Evolutionary conservation across 2,888 invertebrate genomes (phyloP), one percentile per base, ranked within the genome.

Genomic region (Aproaerema taeniolella): DNA sequence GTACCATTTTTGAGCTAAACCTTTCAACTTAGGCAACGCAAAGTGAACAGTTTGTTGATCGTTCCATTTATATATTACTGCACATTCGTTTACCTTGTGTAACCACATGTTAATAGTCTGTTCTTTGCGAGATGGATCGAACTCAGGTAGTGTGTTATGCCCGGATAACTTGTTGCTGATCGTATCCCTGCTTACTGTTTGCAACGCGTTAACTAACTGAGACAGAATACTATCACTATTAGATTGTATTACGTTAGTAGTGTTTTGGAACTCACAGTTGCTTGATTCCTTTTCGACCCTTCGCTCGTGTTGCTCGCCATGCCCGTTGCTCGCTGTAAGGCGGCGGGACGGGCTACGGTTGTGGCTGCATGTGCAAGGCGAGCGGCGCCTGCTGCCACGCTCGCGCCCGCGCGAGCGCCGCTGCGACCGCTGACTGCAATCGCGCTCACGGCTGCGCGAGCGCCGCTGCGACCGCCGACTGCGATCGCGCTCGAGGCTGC

Each of bases 1-100:
- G 15, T 42, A 37, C 41, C 41, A 42, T 24, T 31, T 29, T 15
- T 42, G 29, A 13, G 41, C 41, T 14, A 38, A 8, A 11, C 41
- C 41, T 6, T 16, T 26, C 4, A 42, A 17, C 10, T 38, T 37
- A 3, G 41, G 41, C 17, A 38, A 29, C 4, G 41, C 31, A 38
- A 38, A 42, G 12, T 32, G 29, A n/a, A 33, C 30, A 10, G 29
- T 42, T 25, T 42, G 41, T 30, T 24, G 12, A 2, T 39, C 39
- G 8, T 6, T 34, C 39, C 39, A 39, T 3, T 24, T 26, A 34
- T 39, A 39, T 8, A 39, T 38, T 12, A 11, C 5, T 2, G 38
- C 38, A 15, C 38, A 38, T 24, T 31, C 38, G 9, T 38, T 38
- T 5, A 29, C 38, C n/a, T 38, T 38, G n/a, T 31, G 20, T 2